These are phyloP conservation scores for Sussaba pulchella DNA, from an alignment of 2,888 invertebrate genomes.

Conservation along the genomic window DNA sequence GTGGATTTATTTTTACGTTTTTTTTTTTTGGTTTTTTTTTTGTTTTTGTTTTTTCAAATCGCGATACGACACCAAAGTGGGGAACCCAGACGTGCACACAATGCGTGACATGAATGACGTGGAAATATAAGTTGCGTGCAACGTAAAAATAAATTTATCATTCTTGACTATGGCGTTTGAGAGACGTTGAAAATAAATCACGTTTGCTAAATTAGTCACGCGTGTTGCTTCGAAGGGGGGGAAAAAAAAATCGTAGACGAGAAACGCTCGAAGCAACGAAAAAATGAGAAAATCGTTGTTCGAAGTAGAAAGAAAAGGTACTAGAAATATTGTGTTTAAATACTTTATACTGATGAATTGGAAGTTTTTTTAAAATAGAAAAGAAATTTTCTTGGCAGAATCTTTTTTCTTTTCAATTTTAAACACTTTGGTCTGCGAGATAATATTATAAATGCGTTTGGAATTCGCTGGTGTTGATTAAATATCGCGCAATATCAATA, in stretches of 20 bases:
- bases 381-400: neutral
- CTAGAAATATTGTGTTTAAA: neutral
- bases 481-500: conserved; percentile 29
- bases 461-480: neutral
- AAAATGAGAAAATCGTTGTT: neutral
- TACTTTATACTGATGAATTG: neutral
- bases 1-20: neutral
- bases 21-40: too few relatives aligned
- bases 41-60: neutral
- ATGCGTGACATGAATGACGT: neutral
- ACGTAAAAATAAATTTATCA: neutral
- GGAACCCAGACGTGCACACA: neutral
- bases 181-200: neutral
- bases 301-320: neutral
- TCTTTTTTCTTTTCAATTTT: neutral
- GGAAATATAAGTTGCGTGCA: neutral
- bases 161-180: neutral
- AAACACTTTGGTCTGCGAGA: conserved; percentile 8
- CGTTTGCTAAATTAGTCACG: neutral
- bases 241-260: neutral
- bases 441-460: conserved; percentile 4
- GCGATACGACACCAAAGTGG: neutral
- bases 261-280: neutral
- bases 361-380: neutral
- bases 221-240: neutral